Conservation (phyloP, 2,113 vertebrate species). For the Etheostoma spectabile region DNA sequence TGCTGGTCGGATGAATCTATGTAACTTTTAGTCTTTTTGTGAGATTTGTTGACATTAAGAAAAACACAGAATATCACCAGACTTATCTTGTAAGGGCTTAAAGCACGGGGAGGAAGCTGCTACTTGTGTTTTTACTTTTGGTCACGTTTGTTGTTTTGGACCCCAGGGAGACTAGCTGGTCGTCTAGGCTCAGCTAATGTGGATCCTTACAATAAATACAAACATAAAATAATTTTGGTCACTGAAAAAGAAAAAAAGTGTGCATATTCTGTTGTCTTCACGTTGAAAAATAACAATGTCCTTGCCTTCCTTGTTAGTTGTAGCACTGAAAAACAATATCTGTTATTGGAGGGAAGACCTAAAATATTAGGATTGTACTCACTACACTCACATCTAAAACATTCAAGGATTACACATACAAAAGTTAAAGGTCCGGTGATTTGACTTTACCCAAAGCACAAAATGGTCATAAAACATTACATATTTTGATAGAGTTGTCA, state of each 20-base stretch:
- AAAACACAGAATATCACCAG: background rate
- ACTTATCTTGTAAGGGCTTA: no score
- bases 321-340: background rate
- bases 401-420: constrained; percentile 17
- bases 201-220: no score
- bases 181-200: no score
- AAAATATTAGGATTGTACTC: background rate
- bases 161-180: no score
- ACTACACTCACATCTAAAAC: constrained; percentile 16
- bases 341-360: constrained; percentile 8
- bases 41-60: background rate
- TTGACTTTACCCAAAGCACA: constrained; percentile 13
- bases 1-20: background rate
- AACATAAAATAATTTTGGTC: background rate
- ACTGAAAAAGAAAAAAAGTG: background rate
- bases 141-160: background rate
- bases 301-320: background rate
- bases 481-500: constrained; percentile 17
- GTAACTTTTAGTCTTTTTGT: background rate
- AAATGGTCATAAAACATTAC: background rate
- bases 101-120: background rate
- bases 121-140: constrained; percentile 20
- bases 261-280: background rate
- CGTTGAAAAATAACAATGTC: background rate
- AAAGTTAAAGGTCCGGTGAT: constrained; percentile 25